A percentile compares a stretch with the other conserved stretches of the same genome.
Evolutionary conservation across 2,797 vertebrate species (phyloP).

Genomic region (Morelia viridis): DNA sequence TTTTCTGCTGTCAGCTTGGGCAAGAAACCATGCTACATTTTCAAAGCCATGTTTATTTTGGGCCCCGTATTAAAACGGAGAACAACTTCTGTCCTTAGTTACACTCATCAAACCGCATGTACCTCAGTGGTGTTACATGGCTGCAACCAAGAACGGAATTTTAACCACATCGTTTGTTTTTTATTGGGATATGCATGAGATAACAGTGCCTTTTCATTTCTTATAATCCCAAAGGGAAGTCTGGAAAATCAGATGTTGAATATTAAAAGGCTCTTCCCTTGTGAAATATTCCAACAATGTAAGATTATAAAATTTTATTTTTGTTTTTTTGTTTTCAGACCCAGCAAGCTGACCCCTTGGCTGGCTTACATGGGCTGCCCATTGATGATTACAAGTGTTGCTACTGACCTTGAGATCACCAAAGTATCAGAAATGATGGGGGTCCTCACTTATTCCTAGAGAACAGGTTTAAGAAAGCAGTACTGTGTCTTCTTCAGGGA

Average conservation of each 20-base stretch:
- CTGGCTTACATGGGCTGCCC: constrained; percentile 50
- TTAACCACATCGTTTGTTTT: constrained; percentile 73
- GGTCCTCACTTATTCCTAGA: not conserved
- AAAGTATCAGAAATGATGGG: not conserved
- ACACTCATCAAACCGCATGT: constrained; percentile 55
- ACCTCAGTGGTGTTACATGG: constrained; percentile 64
- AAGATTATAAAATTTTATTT: constrained; percentile 67
- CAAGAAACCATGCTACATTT: constrained; percentile 53
- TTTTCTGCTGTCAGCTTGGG: constrained; percentile 48
- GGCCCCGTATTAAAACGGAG: constrained; percentile 61
- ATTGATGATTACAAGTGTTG: not conserved
- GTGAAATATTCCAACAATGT: constrained; percentile 76
- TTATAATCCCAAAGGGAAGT: constrained; percentile 64
- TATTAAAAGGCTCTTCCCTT: constrained; percentile 66
- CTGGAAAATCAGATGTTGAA: constrained; percentile 71
- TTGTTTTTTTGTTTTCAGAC: constrained; percentile 22
- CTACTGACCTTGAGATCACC: not conserved
- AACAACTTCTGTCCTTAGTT: constrained; percentile 62
- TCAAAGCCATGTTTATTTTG: constrained; percentile 53
- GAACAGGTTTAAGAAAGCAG: not conserved
- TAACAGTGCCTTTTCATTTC: constrained; percentile 65
- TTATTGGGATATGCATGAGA: constrained; percentile 71
- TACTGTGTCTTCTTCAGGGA: not conserved
- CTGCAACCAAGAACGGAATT: constrained; percentile 67
- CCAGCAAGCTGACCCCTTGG: constrained; percentile 61